These are phyloP conservation scores for Deroplatys truncata DNA, from an alignment of 2,888 invertebrate genomes.

Conservation along the genomic window DNA sequence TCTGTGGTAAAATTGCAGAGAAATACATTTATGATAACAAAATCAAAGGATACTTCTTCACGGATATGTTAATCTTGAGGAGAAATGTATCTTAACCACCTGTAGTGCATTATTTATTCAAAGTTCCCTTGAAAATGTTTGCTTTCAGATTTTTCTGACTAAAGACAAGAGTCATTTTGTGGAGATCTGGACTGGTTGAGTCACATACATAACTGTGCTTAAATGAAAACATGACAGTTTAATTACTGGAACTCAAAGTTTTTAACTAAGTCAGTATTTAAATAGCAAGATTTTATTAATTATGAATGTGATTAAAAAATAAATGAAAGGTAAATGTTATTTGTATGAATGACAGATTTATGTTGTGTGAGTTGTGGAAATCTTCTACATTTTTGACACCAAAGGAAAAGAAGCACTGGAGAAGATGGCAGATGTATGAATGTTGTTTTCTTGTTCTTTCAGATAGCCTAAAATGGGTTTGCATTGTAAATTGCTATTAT, in stretches of 20 bases:
- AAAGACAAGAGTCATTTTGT: neutral
- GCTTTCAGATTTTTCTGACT: neutral
- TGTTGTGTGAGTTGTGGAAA: neutral
- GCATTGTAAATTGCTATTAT: conserved; percentile 23
- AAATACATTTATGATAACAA: too few relatives aligned
- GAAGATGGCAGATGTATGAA: neutral
- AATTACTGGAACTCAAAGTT: conserved; percentile 11
- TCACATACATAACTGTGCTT: neutral
- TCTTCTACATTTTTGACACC: conserved; percentile 24
- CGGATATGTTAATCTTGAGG: too few relatives aligned
- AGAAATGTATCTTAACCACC: too few relatives aligned
- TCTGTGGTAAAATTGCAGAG: too few relatives aligned
- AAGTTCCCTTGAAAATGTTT: neutral
- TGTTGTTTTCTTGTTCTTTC: conserved; percentile 14
- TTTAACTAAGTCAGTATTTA: conserved; percentile 27
- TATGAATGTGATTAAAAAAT: conserved; percentile 8
- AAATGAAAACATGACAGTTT: conserved; percentile 10
- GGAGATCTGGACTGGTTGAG: neutral
- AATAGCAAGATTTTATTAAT: conserved; percentile 13
- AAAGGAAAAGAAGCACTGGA: conserved; percentile 20
- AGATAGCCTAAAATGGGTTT: conserved; percentile 12
- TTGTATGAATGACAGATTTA: conserved; percentile 9
- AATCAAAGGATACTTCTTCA: too few relatives aligned
- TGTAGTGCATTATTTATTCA: too few relatives aligned
- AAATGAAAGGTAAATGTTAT: conserved; percentile 13